Evolutionary conservation across 2,888 invertebrate genomes (phyloP), one percentile per base, ranked within the genome.

Genomic region (Drosophila melanosoma): DNA sequence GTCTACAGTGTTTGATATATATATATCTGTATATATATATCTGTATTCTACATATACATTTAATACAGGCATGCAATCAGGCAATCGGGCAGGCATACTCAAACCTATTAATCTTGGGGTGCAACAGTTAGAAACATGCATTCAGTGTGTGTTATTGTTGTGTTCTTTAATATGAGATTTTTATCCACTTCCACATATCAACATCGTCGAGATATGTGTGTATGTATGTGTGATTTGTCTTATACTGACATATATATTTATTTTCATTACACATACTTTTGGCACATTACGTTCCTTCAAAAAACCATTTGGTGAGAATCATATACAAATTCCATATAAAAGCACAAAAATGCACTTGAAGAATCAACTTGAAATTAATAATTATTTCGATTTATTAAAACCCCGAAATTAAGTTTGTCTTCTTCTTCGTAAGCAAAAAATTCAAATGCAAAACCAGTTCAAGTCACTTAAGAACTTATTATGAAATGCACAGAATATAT

Each of bases 71-170:
- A 88, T 90, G 89, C 81, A 78, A 72, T 86, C 83, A 83, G 83
- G 83, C 81, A 88, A 76, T 57, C 69, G 62, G 66, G 83, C 89
- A 83, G 70, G 73, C 87, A 86, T 87, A 73, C 83, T 76, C 66
- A 73, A 61, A 57, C 40, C 58, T 48, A 63, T 53, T 42, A 35
- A 33, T 48, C 35, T 36, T 52, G 56, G 63, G 69, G 83, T 83
- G 89, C 79, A 69, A 62, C 57, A 68, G 74, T 64, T 67, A 33
- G 26, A 83, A 61, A 69, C 83, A 89, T 83, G 89, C 83, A 81
- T 58, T 51, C 29, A n/a, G 26, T 56, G 56, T 79, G 53, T 69
- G 45, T 29, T 40, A 49, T 48, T 35, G 36, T n/a, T 54, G 71
- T 60, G 54, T 58, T 26, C 32, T 54, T 61, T 2, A 26, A 54